These are phyloP conservation scores for Heliangelus exortis DNA, from an alignment of 2,797 vertebrate genomes.

Conservation along the genomic window DNA sequence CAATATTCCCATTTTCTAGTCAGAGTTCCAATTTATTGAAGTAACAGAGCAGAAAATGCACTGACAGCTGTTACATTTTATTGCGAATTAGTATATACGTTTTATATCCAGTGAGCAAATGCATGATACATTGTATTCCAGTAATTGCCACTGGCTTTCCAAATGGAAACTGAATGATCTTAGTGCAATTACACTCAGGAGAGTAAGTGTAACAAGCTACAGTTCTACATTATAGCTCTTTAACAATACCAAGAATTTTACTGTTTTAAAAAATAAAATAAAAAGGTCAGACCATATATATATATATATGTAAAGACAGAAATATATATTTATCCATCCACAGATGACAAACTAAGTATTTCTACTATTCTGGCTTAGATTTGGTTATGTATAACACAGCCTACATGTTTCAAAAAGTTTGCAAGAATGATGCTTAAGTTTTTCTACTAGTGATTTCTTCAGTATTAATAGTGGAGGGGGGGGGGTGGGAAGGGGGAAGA, in stretches of 20 bases:
- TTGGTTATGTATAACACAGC: not conserved
- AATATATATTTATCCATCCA: slow-evolving; percentile 14
- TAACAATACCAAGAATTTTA: slow-evolving; percentile 79
- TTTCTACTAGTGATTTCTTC: slow-evolving; percentile 8
- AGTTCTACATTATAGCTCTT: slow-evolving; percentile 86
- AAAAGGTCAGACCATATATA: slow-evolving; percentile 67
- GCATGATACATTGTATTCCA: slow-evolving; percentile 95
- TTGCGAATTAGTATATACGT: slow-evolving; percentile 99
- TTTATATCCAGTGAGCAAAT: slow-evolving; percentile 90
- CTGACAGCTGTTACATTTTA: slow-evolving; percentile 99
- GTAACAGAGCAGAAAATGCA: slow-evolving; percentile 99
- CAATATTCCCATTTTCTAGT: slow-evolving; percentile 91
- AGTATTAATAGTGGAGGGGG: not conserved
- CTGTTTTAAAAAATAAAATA: slow-evolving; percentile 66
- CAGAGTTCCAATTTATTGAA: slow-evolving; percentile 98
- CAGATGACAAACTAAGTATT: not conserved
- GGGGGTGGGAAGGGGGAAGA: too few species aligned
- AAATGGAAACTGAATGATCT: slow-evolving; percentile 89
- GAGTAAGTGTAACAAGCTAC: slow-evolving; percentile 89
- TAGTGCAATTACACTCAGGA: slow-evolving; percentile 91
- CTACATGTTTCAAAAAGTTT: slow-evolving; percentile 15
- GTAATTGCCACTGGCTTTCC: slow-evolving; percentile 93
- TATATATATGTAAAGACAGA: slow-evolving; percentile 13
- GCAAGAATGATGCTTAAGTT: slow-evolving; percentile 27
- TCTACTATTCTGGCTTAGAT: not conserved